phyloP scores from a whole-genome alignment of 2,888 invertebrate species.

The Baccha elongata region DNA sequence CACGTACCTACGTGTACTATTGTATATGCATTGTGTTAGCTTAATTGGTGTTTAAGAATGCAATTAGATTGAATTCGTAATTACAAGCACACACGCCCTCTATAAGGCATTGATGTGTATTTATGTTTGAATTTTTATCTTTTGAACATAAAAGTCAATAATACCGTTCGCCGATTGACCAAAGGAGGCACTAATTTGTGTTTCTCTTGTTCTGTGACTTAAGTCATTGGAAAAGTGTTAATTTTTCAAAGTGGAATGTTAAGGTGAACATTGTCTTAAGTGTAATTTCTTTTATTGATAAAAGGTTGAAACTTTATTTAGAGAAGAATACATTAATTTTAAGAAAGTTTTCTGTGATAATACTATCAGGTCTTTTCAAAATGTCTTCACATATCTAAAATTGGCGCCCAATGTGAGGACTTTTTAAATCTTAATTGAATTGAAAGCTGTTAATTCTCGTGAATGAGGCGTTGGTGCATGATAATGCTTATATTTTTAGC shows the following conservation, averaged over 20 bases:
- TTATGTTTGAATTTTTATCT: constrained; percentile 16
- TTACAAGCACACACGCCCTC: constrained; percentile 61
- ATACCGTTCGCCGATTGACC: constrained; percentile 24
- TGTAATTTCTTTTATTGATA: no score
- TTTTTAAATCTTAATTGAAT: no score
- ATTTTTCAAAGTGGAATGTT: neutral
- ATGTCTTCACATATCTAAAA: neutral
- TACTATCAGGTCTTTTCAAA: no score
- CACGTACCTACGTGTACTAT: constrained; percentile 13
- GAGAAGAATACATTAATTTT: no score
- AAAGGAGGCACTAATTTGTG: constrained; percentile 3
- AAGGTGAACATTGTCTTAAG: neutral
- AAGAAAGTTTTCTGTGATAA: no score
- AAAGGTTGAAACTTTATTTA: no score
- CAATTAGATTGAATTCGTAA: constrained; percentile 62
- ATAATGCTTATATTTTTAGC: constrained; percentile 15
- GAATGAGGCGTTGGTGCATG: constrained; percentile 35
- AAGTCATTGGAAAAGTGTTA: constrained; percentile 31
- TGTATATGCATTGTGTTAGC: neutral
- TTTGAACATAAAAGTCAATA: constrained; percentile 47
- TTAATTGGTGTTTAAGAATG: constrained; percentile 59
- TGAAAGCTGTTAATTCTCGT: no score
- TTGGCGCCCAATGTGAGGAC: constrained; percentile 3
- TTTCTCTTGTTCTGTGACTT: constrained; percentile 13
- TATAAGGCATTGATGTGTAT: constrained; percentile 45